Evolutionary conservation across 2,113 vertebrate genomes (phyloP).

Genomic region (Sclerurus mexicanus): DNA sequence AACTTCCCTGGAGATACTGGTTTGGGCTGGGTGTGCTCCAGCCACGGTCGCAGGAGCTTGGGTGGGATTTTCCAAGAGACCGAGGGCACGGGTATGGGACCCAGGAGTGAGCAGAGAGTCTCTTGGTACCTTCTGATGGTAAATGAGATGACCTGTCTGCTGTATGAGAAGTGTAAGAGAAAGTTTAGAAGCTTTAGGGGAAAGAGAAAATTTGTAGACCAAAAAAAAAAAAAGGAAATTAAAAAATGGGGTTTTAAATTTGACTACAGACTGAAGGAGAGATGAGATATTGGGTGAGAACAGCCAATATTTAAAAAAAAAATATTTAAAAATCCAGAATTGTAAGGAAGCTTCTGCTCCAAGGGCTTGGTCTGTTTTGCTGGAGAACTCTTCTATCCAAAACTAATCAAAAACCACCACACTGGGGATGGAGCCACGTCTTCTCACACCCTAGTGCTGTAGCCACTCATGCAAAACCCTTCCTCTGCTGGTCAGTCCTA

Average conservation of each 20-base stretch:
- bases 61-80: not conserved
- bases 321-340: not conserved
- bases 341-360: not conserved
- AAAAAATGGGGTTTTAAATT: not conserved
- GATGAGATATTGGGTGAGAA: not conserved
- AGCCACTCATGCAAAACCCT: not conserved
- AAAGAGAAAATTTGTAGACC: not conserved
- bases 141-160: not conserved
- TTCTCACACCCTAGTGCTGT: accelerated
- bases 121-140: not conserved
- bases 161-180: not conserved
- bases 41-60: accelerated
- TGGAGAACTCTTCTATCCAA: not conserved
- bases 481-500: not conserved
- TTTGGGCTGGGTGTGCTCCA: slow-evolving; percentile 6
- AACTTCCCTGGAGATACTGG: slow-evolving; percentile 23
- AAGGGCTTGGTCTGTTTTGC: not conserved
- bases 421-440: accelerated
- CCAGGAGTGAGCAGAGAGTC: not conserved
- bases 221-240: not conserved
- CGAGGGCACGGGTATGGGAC: accelerated
- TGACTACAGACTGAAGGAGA: not conserved
- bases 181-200: not conserved
- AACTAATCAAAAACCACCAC: accelerated
- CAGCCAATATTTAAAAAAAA: not conserved